Conservation (phyloP, 2,888 invertebrate genomes). For the Pocota personata region DNA sequence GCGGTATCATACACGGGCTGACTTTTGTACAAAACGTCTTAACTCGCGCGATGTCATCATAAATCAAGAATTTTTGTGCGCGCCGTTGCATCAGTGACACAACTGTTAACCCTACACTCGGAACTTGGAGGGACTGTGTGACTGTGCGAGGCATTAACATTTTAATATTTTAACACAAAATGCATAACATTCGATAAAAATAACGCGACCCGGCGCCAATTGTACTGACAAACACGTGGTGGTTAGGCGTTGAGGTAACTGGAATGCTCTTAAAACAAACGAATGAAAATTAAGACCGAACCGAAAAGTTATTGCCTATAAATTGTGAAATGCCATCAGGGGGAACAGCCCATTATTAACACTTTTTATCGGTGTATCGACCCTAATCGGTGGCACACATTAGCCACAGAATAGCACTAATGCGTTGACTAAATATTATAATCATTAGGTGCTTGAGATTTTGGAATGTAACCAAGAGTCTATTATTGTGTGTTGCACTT, state of each 20-base stretch:
- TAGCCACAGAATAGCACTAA: slow-evolving; percentile 57
- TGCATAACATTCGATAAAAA: slow-evolving; percentile 67
- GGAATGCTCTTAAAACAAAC: slow-evolving; percentile 72
- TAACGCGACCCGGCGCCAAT: slow-evolving; percentile 71
- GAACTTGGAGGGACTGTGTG: not conserved
- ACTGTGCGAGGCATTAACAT: slow-evolving; percentile 48
- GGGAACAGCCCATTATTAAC: slow-evolving; percentile 67
- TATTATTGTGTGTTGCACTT: slow-evolving; percentile 26
- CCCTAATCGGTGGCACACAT: slow-evolving; percentile 72
- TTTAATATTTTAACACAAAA: slow-evolving; percentile 62
- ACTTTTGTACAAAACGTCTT: slow-evolving; percentile 65
- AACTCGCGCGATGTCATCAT: slow-evolving; percentile 71
- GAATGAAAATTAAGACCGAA: slow-evolving; percentile 61
- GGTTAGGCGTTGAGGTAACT: slow-evolving; percentile 33
- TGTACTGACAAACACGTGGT: slow-evolving; percentile 62
- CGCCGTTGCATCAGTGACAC: slow-evolving; percentile 38
- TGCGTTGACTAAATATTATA: slow-evolving; percentile 66
- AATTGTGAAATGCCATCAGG: slow-evolving; percentile 62
- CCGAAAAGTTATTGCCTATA: slow-evolving; percentile 72
- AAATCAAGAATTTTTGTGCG: slow-evolving; percentile 65
- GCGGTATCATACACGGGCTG: slow-evolving; percentile 53
- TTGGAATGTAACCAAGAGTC: slow-evolving; percentile 27
- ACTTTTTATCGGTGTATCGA: slow-evolving; percentile 71
- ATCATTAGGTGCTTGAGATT: slow-evolving; percentile 49
- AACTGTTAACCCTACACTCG: slow-evolving; percentile 62